A percentile compares a stretch with the other conserved stretches of the same genome.
Evolutionary conservation across 2,888 invertebrate species (phyloP).

Genomic region (Hermaeophaga mercurialis): DNA sequence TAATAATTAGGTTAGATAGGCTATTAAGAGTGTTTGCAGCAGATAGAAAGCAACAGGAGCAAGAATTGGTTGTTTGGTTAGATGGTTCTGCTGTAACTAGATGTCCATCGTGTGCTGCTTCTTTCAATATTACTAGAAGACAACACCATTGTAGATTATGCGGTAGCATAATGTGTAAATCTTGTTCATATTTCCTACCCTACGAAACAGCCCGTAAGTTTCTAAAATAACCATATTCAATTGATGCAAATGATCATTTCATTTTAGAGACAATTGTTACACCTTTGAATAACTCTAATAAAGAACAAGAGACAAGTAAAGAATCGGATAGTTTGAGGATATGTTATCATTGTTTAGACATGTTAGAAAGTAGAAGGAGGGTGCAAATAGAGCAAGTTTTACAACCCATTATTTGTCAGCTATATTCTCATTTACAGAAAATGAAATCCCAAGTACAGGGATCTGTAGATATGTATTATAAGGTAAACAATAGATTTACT

Average conservation of each 20-base stretch:
- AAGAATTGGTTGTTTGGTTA: conserved; percentile 87
- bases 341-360: conserved; percentile 78
- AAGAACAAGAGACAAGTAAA: conserved; percentile 48
- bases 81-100: conserved; percentile 87
- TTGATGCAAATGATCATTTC: neutral
- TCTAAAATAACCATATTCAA: neutral
- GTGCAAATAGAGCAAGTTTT: conserved; percentile 81
- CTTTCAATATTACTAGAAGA: conserved; percentile 84
- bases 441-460: conserved; percentile 74
- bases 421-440: conserved; percentile 82
- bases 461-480: conserved; percentile 66
- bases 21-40: conserved; percentile 76
- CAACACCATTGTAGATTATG: conserved; percentile 97
- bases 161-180: conserved; percentile 90
- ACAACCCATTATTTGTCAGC: conserved; percentile 78
- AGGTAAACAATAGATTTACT: no score
- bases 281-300: conserved; percentile 46
- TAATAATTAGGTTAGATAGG: conserved; percentile 91
- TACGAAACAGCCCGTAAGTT: conserved; percentile 77
- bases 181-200: conserved; percentile 86
- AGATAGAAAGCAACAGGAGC: conserved; percentile 75
- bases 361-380: conserved; percentile 77
- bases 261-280: conserved; percentile 54
- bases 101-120: conserved; percentile 89
- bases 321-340: conserved; percentile 68